Percentiles rank a stretch among this genome's conserved stretches.
Evolutionary conservation across 1,140 invertebrate species (phyloP).

Genomic region (Samia ricini): DNA sequence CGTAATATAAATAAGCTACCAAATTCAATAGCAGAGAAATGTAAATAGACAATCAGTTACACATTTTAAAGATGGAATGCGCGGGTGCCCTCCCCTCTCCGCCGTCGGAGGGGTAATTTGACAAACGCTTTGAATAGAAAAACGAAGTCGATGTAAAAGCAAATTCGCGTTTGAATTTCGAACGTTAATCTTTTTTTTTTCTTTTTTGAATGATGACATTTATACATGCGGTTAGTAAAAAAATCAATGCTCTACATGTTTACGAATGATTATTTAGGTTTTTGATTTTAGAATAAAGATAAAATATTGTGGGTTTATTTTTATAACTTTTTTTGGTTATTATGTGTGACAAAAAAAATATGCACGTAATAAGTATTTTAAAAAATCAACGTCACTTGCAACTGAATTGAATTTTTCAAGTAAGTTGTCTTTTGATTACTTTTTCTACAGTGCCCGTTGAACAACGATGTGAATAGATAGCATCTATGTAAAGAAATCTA

Average conservation of each 20-base stretch:
- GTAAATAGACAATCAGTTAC: not conserved
- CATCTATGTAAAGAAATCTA: too few relatives aligned
- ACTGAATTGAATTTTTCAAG: too few relatives aligned
- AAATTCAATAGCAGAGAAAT: not conserved
- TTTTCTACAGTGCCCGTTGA: too few relatives aligned
- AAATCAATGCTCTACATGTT: not conserved
- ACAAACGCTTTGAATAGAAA: not conserved
- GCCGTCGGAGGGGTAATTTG: not conserved
- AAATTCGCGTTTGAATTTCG: not conserved
- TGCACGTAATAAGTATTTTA: too few relatives aligned
- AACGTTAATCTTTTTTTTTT: not conserved
- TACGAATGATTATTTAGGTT: not conserved
- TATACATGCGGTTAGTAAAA: not conserved
- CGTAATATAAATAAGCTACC: not conserved
- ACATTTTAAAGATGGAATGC: not conserved
- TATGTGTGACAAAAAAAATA: too few relatives aligned
- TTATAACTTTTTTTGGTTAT: not conserved
- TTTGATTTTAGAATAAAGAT: not conserved
- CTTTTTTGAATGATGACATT: not conserved
- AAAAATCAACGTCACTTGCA: too few relatives aligned
- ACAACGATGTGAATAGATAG: too few relatives aligned
- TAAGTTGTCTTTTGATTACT: too few relatives aligned
- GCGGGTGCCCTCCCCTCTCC: not conserved
- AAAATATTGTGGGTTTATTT: not conserved
- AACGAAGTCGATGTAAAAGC: not conserved